Evolutionary conservation across 2,797 vertebrate species (phyloP), one percentile per base, ranked within the genome.

Genomic region (Hemibagrus guttatus): DNA sequence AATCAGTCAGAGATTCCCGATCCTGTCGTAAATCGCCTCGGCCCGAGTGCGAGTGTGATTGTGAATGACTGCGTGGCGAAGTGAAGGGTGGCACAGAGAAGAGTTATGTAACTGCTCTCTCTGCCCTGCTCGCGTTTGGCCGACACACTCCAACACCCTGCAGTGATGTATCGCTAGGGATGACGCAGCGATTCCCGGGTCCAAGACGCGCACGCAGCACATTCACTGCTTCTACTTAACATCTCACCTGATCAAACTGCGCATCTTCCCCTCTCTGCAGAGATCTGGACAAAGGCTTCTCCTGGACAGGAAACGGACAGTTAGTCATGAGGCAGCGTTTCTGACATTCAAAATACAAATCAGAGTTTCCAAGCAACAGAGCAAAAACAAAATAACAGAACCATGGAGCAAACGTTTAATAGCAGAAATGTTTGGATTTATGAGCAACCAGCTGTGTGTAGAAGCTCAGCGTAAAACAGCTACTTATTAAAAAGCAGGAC

Each of bases 191-290:
- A 90, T 95, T 95, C 93, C 89, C 81, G 42, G 23, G 28, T 66
- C n/a, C 86, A 71, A 82, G 64, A 42, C 63, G 61, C 75, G 19
- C 82, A 49, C 63, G 46, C 85, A 74, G 81, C 66, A 35, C 76
- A 61, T 80, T n/a, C 58, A 68, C 42, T 11, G 81, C 79, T 52
- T 64, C 54, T 84, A 7, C 52, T 76, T 26, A 83, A 52, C 6
- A 54, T 92, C 95, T 91, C 93, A 99, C 98, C 97, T 99, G 98
- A 95, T 99, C 98, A 97, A 99, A 99, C 94, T 99, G 98, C 94
- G 98, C 95, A 95, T 99, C 98, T 96, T 99, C 98, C 91, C 98
- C 98, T 95, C 98, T 97, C 93, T 99, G 98, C 86, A 99, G 97
- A 90, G 98, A 99, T 93, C 98, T 95, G 91, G 98, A 99, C 93